Base-by-base conservation (phyloP, 2,888 invertebrate species). In the Malthinus seriepunctatus region DNA sequence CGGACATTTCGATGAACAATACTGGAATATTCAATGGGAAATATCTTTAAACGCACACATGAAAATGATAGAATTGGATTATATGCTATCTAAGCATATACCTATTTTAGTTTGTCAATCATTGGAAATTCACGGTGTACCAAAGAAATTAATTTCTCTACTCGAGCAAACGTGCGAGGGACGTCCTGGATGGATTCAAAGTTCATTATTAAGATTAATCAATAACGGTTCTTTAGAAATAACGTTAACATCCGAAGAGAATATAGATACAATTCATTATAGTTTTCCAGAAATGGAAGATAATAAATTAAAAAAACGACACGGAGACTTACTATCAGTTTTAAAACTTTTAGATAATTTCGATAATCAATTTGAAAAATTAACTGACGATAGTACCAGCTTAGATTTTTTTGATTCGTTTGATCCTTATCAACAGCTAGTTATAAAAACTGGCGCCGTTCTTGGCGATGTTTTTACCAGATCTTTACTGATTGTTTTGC, bases 91-190 rank as follows among this genome's bases (percentile, higher is more conserved):
- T 1, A 64, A 71, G 2, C 78, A 78, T 73, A 76, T 84, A 42
- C 75, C 83, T 1, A 74, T 82, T 23, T 75, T 87, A 31, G 83
- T 84, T 31, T 87, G 87, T 64, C 85, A 86, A 75, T 80, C 86
- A 67, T 75, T 87, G 62, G 81, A 84, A 47, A 85, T 86, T 0
- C 74, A 78, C 46, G 87, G 82, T 1, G 82, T 87, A 12, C 81
- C 85, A 0, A 73, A 71, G 44, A 81, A 82, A 54, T 73, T 87
- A 50, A 80, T 83, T 57, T 76, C 78, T 71, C 80, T 82, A 33
- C 73, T 83, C 1, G 71, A 67, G 58, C 67, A 68, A 38, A 81
- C 80, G 71, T 83, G 83, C 64, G 79, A 80, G 62, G 82, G 82
- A 31, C 71, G 79, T 63, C 84, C 85, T 1, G 83, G 84, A 7